Conservation (phyloP, 2,888 invertebrate genomes). For the Lathronympha strigana region DNA sequence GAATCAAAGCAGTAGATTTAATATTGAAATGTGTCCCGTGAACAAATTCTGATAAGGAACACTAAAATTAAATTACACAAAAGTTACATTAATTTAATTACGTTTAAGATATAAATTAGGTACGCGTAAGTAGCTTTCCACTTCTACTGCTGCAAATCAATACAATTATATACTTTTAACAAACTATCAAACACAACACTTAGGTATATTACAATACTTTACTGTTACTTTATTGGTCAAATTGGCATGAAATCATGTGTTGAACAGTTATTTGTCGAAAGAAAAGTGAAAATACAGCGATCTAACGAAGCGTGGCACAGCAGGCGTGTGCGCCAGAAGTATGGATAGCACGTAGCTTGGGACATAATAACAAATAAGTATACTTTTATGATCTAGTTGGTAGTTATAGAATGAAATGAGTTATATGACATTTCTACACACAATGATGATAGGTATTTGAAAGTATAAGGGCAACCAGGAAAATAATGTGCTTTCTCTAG, state of each 20-base stretch:
- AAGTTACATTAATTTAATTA: too few relatives aligned
- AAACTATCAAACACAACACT: conserved; percentile 1
- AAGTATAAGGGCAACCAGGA: too few relatives aligned
- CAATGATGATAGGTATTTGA: too few relatives aligned
- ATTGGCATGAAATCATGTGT: conserved; percentile 28
- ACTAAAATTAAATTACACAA: too few relatives aligned
- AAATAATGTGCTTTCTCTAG: too few relatives aligned
- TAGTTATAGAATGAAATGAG: not conserved
- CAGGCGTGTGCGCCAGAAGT: conserved; percentile 23
- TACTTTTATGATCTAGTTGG: not conserved
- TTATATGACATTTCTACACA: too few relatives aligned
- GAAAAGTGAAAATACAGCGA: conserved; percentile 58
- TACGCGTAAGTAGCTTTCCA: not conserved
- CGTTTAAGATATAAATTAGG: not conserved
- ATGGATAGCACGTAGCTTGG: conserved; percentile 6
- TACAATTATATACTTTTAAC: conserved; percentile 11
- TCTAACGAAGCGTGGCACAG: conserved; percentile 50
- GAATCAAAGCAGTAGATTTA: too few relatives aligned
- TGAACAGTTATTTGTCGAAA: conserved; percentile 45
- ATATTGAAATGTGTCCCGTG: too few relatives aligned
- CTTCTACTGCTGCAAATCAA: not conserved
- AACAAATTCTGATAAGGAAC: too few relatives aligned
- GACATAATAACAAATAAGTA: not conserved
- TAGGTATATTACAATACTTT: too few relatives aligned
- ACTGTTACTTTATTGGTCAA: conserved; percentile 9